A percentile compares a stretch with the other conserved stretches of the same genome.
phyloP scores from a whole-genome alignment of 2,113 vertebrate genomes.

The Zosterops borbonicus region DNA sequence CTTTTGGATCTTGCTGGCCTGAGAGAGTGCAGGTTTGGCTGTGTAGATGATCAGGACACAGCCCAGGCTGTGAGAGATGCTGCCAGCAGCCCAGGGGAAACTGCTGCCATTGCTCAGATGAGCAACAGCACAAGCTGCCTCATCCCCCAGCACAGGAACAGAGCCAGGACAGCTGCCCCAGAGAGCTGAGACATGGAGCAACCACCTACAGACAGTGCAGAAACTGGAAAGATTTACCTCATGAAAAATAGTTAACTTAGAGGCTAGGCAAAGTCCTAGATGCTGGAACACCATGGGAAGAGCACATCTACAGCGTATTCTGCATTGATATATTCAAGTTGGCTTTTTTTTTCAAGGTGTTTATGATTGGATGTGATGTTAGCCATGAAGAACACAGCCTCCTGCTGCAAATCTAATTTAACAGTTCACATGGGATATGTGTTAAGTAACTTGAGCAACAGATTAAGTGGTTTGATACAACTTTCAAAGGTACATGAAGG shows the following conservation, averaged over 20 bases:
- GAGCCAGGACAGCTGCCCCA: not conserved
- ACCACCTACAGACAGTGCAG: not conserved
- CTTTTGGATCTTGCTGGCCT: not conserved
- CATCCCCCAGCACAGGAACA: accelerated
- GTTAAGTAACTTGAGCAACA: not conserved
- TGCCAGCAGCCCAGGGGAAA: not conserved
- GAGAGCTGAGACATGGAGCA: not conserved
- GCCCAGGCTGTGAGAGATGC: accelerated
- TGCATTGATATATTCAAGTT: not conserved
- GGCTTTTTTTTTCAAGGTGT: not conserved
- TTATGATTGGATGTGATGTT: not conserved
- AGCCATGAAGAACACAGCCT: not conserved
- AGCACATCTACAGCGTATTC: not conserved
- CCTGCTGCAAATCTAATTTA: not conserved
- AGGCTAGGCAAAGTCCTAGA: not conserved
- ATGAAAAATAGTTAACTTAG: not conserved
- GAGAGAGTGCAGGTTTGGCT: not conserved
- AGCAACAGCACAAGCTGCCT: not conserved
- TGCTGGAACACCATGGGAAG: not conserved
- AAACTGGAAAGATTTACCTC: not conserved
- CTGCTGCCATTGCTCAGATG: not conserved
- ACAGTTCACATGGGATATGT: not conserved
- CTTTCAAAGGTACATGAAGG: not conserved
- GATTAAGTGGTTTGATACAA: not conserved
- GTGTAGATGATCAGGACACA: not conserved